Conservation (phyloP, 30 jellyfish, hydroid and myxozoan genomes). For the Hydractinia echinata region DNA sequence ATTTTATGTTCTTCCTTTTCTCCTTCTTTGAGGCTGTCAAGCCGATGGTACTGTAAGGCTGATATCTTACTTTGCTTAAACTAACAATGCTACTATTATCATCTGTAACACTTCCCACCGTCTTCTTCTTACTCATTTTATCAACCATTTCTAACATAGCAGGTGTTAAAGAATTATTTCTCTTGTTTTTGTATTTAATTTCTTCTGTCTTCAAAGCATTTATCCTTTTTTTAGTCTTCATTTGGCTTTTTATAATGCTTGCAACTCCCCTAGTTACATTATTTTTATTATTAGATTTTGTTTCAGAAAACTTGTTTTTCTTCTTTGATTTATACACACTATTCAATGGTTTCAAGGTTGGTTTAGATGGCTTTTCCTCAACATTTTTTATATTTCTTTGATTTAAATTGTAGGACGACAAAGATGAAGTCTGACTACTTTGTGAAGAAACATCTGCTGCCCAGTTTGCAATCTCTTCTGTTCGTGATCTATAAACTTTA, state of each 20-base stretch:
- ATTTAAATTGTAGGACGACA: neutral
- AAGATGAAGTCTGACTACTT: neutral
- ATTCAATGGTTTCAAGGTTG: neutral
- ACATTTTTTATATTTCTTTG: neutral
- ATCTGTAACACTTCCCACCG: neutral
- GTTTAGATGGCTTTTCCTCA: neutral
- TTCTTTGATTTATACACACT: neutral
- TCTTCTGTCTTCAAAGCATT: neutral
- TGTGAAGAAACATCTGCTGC: slow-evolving; percentile 16
- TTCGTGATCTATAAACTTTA: neutral
- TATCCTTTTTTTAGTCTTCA: too few species aligned
- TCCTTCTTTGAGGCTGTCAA: neutral
- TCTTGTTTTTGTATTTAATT: neutral
- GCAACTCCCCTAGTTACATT: too few species aligned
- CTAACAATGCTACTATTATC: neutral
- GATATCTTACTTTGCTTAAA: neutral
- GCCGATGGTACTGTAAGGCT: neutral
- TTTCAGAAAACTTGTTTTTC: neutral
- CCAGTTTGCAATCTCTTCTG: slow-evolving; percentile 8
- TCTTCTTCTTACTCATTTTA: neutral
- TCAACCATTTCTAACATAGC: neutral
- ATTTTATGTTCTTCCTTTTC: neutral
- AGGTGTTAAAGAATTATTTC: neutral
- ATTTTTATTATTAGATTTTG: too few species aligned
- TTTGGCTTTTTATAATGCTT: too few species aligned